Evolutionary conservation across 2,113 vertebrate species (phyloP), one percentile per base, ranked within the genome.

Genomic region (Peromyscus leucopus): DNA sequence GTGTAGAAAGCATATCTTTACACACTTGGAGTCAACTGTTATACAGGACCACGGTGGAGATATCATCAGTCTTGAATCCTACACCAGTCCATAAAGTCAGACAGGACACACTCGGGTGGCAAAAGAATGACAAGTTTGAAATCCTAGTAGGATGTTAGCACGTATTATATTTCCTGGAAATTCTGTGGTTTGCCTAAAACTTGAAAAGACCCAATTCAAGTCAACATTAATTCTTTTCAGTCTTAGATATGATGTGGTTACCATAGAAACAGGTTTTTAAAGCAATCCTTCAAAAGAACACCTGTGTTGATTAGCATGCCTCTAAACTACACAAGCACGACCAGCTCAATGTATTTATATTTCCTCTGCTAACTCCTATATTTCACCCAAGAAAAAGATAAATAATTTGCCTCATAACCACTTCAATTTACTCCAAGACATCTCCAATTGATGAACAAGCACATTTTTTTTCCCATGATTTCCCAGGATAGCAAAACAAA

Each of bases 191-290:
- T 65, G 79, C 15, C 84, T 92, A 69, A 95, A 87, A 80, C n/a
- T 78, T n/a, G 85, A 85, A 97, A 39, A 74, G 79, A 82, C 74
- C 95, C 61, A 76, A 67, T 76, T 89, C 79, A 61, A 59, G 55
- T 24, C 76, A 95, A 91, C 97, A 79, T 39, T 88, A 94, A 31
- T 93, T 95, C 19, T 46, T 79, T 96, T 96, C 42, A 69, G 93
- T 28, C 94, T 98, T 95, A 94, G 79, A 96, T 78, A 89, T 71
- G 82, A 94, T 10, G 22, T 48, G n/a, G 98, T 98, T 98, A 42
- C 90, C 97, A 97, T 93, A 89, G 98, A 97, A 98, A 98, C 94
- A 65, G 63, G 89, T 96, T 89, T 96, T 86, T 39, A 33, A 74
- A 94, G 69, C 78, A 79, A 90, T 96, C 55, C 84, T 97, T 95